Base-by-base conservation (phyloP, 2,797 vertebrate genomes). In the Falco berigora region DNA sequence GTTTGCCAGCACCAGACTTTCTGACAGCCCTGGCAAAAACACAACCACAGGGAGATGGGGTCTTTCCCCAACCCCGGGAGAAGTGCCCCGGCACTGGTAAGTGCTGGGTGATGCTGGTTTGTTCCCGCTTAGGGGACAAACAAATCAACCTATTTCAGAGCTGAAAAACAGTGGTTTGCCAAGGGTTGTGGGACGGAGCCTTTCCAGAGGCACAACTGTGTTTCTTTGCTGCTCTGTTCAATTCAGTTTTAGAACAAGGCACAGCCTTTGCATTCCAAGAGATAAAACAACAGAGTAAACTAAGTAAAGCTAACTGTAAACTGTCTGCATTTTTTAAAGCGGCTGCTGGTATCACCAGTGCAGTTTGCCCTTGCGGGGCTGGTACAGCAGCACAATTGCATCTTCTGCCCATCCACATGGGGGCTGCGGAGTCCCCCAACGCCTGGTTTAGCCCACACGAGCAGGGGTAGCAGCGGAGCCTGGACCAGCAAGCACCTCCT, bases 11-110 rank as follows among this genome's bases (percentile, higher is more conserved):
- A 62, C 53, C 7, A 1, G n/a, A 25, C 4, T 5, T 20, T 13
- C 47, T 23, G 47, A 55, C 83, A 85, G 80, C 36, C 59, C 63
- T 14, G 5, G n/a, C 36, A 14, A 16, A 63, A 92, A 59, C 9
- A 55, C 38, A 67, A 2, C 11, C 27, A 5, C 23, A 5, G n/a
- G 30, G 40, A 82, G 13, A 46, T 0, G 0, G 68, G 63, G 13
- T 23, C 34, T 42, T 17, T 78, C 73, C 61, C 40, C 62, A 46
- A 52, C 11, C 21, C 21, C 5, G 28, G 20, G 63, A 44, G 4
- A 59, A 12, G 15, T 59, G 69, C 20, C 71, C 44, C 2, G 2
- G 71, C 47, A 24, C 19, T 5, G 2, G 12, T 7, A 36, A 28
- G 10, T 44, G 42, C 52, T 46, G 53, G 32, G 19, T 30, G 73